Evolutionary conservation across 2,797 vertebrate species (phyloP).

Genomic region (Zalophus californianus): DNA sequence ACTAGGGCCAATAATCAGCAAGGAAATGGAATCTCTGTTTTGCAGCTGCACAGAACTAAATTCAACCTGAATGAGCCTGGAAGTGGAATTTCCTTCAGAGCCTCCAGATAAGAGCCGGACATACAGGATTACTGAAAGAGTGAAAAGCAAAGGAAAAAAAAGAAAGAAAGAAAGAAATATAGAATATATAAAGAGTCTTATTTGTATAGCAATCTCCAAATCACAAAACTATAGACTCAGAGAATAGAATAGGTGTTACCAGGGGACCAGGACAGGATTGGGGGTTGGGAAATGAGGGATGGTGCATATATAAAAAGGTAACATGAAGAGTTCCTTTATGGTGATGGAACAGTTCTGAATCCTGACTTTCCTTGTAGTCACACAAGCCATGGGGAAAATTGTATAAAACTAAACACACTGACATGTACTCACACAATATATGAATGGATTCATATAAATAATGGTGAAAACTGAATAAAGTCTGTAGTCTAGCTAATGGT

Average conservation of each 20-base stretch:
- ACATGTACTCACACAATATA: neutral
- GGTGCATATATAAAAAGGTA: fast-evolving
- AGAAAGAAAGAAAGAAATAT: neutral
- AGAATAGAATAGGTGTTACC: neutral
- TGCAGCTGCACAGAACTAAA: neutral
- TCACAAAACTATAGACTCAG: neutral
- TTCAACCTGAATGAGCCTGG: neutral
- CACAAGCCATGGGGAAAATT: neutral
- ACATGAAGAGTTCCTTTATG: neutral
- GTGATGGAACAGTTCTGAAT: neutral
- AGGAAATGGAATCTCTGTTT: neutral
- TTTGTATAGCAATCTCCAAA: neutral
- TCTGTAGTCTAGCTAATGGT: neutral
- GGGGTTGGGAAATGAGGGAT: neutral
- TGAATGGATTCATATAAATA: neutral
- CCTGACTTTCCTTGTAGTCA: neutral
- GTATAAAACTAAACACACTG: neutral
- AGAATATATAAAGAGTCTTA: neutral
- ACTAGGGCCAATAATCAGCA: fast-evolving
- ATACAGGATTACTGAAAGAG: neutral
- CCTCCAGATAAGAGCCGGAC: neutral
- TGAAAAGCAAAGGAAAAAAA: neutral
- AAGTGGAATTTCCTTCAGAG: neutral
- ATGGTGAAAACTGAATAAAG: neutral
- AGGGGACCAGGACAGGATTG: neutral